Base-by-base conservation (phyloP, 2,888 invertebrate species). In the Lithosia quadra region DNA sequence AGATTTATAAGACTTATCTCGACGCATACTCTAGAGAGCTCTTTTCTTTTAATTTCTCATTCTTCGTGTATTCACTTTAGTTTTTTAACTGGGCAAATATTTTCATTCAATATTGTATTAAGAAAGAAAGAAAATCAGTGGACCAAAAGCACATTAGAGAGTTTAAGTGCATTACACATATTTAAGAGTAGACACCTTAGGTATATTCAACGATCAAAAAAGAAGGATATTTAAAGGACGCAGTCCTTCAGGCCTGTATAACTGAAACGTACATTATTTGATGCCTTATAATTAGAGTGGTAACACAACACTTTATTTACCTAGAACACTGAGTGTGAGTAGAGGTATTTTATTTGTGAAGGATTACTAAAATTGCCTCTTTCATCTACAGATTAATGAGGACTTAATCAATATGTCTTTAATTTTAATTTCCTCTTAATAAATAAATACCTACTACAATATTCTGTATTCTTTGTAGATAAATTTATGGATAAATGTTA, bases 1-100 rank as follows among this genome's bases (percentile, higher is more conserved):
- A 88, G 86, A 88, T 88, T 90, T 88, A 88, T 88, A 84, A 76
- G 85, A 86, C 77, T 85, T 81, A 83, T 80, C 82, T 82, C 77
- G 76, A 82, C 81, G 84, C 82, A 83, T 83, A 81, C 81, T 80
- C 71, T 78, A 56, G 22, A 80, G 73, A 65, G 71, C 63, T 70
- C 74, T 70, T 76, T 77, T 81, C 78, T 76, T 79, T 83, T 79
- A 79, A 79, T 81, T 81, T 76, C 73, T 79, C 77, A 77, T 77
- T 79, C 76, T 81, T 77, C 57, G 61, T 78, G 66, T 81, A 74
- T 80, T 78, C 74, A 60, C 77, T 57, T 73, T 71, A 49, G 65
- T 71, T 53, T 69, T 80, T 65, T 24, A 71, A 72, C 70, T 67
- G 63, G n/a, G 34, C 58, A 71, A 79, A 79, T 71, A 70, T 80